Base-by-base conservation (phyloP, 2,113 vertebrate genomes). In the Perca flavescens region DNA sequence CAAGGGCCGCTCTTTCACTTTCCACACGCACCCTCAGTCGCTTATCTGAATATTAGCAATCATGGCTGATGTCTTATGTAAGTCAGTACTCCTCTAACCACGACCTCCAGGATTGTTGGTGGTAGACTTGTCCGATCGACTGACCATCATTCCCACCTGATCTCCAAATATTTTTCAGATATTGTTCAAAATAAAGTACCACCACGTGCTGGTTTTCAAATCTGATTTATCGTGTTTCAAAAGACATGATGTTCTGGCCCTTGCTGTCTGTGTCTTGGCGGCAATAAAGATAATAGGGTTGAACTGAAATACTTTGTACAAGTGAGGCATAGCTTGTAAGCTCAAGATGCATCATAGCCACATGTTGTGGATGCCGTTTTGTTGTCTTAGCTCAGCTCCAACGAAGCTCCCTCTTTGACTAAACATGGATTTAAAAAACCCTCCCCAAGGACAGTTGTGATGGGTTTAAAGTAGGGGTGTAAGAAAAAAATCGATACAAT, bases 1-100 rank as follows among this genome's bases (percentile, higher is more conserved):
- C 62, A 86, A 71, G 67, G 40, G 16, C 49, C 15, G 80, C 64
- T 86, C 72, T 71, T 80, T 71, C 79, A 71, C 71, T 79, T 76
- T 85, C n/a, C 25, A 50, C 61, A 74, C 15, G 54, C 50, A 66
- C 66, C 25, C 46, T 22, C 57, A 31, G 64, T 22, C 57, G 68
- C 84, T 57, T 50, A 79, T 68, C 50, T 28, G 67, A 69, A 74
- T 78, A 75, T 70, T 60, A 52, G 57, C 40, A 62, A 74, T 81
- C 43, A 66, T 22, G 63, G 49, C 16, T 64, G 40, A 76, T 5
- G 17, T 53, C 65, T 85, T 52, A 2, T 63, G 31, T 58, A 47
- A 73, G 54, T 67, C 34, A 28, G 13, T 4, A 4, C 13, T 56
- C 49, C 67, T 34, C 34, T 19, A 25, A 74, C 34, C 60, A 3